Conservation (phyloP, 1,140 invertebrate genomes). For the Scylla paramamosain region DNA sequence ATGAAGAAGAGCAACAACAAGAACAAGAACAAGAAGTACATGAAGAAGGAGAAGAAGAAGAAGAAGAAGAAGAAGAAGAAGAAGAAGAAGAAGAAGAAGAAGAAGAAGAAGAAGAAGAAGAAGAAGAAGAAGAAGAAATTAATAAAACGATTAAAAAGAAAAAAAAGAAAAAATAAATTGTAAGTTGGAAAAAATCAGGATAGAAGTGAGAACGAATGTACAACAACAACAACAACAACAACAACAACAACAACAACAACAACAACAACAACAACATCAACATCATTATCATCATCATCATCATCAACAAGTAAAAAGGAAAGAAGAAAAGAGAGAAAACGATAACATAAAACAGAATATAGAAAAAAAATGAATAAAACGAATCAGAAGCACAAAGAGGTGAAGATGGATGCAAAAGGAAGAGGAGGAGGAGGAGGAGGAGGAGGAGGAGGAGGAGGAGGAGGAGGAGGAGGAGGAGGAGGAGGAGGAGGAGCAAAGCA, state of each 20-base stretch:
- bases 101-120: not conserved
- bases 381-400: not conserved
- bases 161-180: not conserved
- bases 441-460: conserved; percentile 6
- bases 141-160: not conserved
- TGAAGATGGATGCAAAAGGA: not conserved
- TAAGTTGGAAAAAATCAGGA: not conserved
- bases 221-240: not conserved
- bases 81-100: not conserved
- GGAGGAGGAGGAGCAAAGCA: not conserved
- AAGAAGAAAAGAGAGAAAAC: too few relatives aligned
- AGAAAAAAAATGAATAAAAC: not conserved
- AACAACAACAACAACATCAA: too few relatives aligned
- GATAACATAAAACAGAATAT: not conserved
- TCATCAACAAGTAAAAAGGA: too few relatives aligned
- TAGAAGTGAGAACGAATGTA: not conserved
- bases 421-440: conserved; percentile 24
- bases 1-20: not conserved
- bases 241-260: too few relatives aligned
- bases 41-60: not conserved
- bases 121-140: not conserved
- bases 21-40: not conserved
- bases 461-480: not conserved
- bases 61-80: not conserved
- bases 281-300: too few relatives aligned